Percentiles rank a stretch among this genome's conserved stretches.
phyloP scores from a whole-genome alignment of 1,140 invertebrate genomes.

The Uloborus diversus region DNA sequence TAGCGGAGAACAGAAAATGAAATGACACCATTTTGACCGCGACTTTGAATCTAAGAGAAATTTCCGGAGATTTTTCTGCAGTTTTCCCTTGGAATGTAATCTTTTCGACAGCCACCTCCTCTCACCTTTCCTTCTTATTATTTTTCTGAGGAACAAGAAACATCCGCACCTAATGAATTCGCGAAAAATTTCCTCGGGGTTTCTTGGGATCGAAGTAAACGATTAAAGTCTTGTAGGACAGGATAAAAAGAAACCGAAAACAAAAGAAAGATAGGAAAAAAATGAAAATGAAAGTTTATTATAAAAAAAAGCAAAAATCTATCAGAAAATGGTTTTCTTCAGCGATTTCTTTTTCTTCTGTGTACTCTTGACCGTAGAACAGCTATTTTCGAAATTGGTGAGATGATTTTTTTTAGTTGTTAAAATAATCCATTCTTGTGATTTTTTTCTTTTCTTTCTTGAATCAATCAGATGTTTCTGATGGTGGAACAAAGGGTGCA shows the following conservation, averaged over 20 bases:
- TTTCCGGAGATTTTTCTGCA: slow-evolving; percentile 9
- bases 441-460: slow-evolving; percentile 15
- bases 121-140: neutral
- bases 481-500: neutral
- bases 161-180: slow-evolving; percentile 52
- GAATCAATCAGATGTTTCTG: slow-evolving; percentile 18
- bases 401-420: slow-evolving; percentile 10
- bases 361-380: slow-evolving; percentile 27
- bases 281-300: slow-evolving; percentile 6
- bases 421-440: neutral
- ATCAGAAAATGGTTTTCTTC: slow-evolving; percentile 11
- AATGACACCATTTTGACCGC: neutral
- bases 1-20: neutral
- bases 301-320: slow-evolving; percentile 18
- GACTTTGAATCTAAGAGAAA: neutral
- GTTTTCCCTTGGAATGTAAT: neutral
- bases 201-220: slow-evolving; percentile 44
- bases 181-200: slow-evolving; percentile 28
- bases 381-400: slow-evolving; percentile 54
- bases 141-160: slow-evolving; percentile 33
- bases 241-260: neutral
- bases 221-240: slow-evolving; percentile 23
- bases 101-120: neutral
- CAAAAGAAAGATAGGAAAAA: neutral
- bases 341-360: slow-evolving; percentile 6